Percentiles rank a stretch among this genome's conserved stretches.
These are phyloP conservation scores for Serrognathus titanus DNA, from an alignment of 2,888 invertebrate genomes.

Conservation along the genomic window DNA sequence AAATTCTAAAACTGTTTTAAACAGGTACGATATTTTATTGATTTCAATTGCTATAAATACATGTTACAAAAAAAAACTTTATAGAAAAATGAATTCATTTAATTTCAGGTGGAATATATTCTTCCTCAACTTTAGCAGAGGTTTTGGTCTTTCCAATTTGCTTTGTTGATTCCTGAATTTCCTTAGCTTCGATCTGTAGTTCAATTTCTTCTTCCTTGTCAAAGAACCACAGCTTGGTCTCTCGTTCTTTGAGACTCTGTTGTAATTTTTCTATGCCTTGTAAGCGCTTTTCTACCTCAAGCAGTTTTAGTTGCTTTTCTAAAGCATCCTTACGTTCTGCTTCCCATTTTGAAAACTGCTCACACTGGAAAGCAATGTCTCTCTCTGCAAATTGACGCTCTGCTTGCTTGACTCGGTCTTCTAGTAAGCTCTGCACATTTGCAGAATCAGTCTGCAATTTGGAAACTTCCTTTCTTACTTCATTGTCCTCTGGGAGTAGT, in stretches of 20 bases:
- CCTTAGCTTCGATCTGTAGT: slow-evolving; percentile 63
- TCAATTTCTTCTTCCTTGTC: slow-evolving; percentile 75
- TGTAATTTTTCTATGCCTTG: slow-evolving; percentile 59
- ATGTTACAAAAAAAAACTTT: too few species aligned
- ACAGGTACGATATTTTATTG: too few species aligned
- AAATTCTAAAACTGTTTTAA: too few species aligned
- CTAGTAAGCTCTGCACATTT: slow-evolving; percentile 51
- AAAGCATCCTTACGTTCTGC: slow-evolving; percentile 56
- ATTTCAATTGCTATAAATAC: too few species aligned
- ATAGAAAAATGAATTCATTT: not conserved
- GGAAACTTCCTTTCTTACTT: slow-evolving; percentile 28
- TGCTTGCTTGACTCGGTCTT: slow-evolving; percentile 53
- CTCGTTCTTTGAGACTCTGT: slow-evolving; percentile 57
- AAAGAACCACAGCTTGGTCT: slow-evolving; percentile 74
- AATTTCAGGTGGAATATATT: slow-evolving; percentile 72
- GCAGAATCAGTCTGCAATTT: slow-evolving; percentile 19
- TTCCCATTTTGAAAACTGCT: slow-evolving; percentile 61
- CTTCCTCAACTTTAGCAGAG: slow-evolving; percentile 54
- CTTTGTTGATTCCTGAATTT: slow-evolving; percentile 43
- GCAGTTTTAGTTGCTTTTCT: slow-evolving; percentile 56
- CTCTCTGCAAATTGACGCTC: slow-evolving; percentile 55
- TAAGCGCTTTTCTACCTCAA: slow-evolving; percentile 51
- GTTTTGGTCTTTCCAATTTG: slow-evolving; percentile 53
- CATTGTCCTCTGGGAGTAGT: slow-evolving; percentile 42
- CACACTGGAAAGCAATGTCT: slow-evolving; percentile 58